Evolutionary conservation across 2,113 vertebrate species (phyloP).

Genomic region (Chloropsis hardwickii): DNA sequence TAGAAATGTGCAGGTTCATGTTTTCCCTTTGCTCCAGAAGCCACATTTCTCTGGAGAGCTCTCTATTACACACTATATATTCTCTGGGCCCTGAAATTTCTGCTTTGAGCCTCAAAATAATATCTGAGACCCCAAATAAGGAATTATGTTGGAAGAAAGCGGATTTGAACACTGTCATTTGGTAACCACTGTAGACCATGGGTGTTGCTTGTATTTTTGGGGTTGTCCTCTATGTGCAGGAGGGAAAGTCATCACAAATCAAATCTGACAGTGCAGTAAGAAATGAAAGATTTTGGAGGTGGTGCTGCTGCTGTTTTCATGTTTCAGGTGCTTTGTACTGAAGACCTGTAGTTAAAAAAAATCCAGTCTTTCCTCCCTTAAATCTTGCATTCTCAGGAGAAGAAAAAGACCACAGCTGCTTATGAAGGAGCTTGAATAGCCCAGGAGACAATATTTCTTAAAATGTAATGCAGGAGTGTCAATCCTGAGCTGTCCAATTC

Average conservation of each 20-base stretch:
- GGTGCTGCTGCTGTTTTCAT: not conserved
- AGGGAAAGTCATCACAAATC: not conserved
- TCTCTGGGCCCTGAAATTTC: not conserved
- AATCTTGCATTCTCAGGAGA: not conserved
- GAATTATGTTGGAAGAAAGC: not conserved
- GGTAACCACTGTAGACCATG: not conserved
- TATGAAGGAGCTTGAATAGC: not conserved
- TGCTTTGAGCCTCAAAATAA: not conserved
- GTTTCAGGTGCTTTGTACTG: not conserved
- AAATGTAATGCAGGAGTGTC: not conserved
- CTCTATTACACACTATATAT: rapidly evolving
- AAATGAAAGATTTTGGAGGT: not conserved
- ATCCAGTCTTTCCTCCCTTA: not conserved
- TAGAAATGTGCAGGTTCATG: constrained; percentile 22
- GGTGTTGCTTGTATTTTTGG: not conserved
- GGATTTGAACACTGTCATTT: not conserved
- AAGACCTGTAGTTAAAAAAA: not conserved
- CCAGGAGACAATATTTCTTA: not conserved
- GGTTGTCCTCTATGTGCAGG: not conserved
- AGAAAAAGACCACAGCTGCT: not conserved
- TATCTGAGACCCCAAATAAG: not conserved
- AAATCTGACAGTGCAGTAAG: not conserved
- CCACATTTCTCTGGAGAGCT: not conserved
- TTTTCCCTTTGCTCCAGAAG: not conserved
- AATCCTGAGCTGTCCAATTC: not conserved